Conservation (phyloP, 2,797 vertebrate species). For the Lates japonicus region DNA sequence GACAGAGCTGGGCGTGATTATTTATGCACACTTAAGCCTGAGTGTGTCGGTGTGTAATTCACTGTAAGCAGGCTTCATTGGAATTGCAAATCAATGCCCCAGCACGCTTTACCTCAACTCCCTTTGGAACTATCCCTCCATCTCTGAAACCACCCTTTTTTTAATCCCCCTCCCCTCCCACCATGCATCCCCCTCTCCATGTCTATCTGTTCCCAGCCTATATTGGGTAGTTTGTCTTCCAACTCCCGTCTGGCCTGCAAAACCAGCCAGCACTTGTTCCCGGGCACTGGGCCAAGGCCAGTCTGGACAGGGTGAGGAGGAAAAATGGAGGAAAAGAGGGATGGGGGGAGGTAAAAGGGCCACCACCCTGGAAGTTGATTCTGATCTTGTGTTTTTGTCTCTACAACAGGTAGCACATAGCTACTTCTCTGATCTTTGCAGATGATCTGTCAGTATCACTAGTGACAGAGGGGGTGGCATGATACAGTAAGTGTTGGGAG, state of each 20-base stretch:
- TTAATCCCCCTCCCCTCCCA: slow-evolving; percentile 8
- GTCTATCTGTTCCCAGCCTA: slow-evolving; percentile 69
- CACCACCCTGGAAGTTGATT: slow-evolving; percentile 17
- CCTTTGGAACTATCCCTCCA: slow-evolving; percentile 61
- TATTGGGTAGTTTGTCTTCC: slow-evolving; percentile 79
- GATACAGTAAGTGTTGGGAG: slow-evolving; percentile 21
- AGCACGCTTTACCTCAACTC: slow-evolving; percentile 69
- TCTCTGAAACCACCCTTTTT: slow-evolving; percentile 39
- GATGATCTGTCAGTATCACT: slow-evolving; percentile 30
- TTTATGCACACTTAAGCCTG: slow-evolving; percentile 85
- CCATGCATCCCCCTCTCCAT: slow-evolving; percentile 45
- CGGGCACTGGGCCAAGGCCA: slow-evolving; percentile 69
- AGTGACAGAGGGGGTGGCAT: neutral
- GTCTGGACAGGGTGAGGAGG: slow-evolving; percentile 52
- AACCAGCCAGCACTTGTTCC: slow-evolving; percentile 64
- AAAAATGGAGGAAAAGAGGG: slow-evolving; percentile 13
- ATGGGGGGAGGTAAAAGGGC: neutral
- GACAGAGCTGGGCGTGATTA: slow-evolving; percentile 72
- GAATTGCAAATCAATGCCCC: slow-evolving; percentile 86
- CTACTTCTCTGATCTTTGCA: slow-evolving; percentile 7
- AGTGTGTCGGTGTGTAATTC: slow-evolving; percentile 83
- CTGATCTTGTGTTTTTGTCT: slow-evolving; percentile 33
- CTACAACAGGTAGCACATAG: slow-evolving; percentile 29
- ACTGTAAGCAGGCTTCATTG: slow-evolving; percentile 85
- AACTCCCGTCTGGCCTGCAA: slow-evolving; percentile 52